Evolutionary conservation across 2,888 invertebrate species (phyloP), one percentile per base, ranked within the genome.

Genomic region (Melieria omissa): DNA sequence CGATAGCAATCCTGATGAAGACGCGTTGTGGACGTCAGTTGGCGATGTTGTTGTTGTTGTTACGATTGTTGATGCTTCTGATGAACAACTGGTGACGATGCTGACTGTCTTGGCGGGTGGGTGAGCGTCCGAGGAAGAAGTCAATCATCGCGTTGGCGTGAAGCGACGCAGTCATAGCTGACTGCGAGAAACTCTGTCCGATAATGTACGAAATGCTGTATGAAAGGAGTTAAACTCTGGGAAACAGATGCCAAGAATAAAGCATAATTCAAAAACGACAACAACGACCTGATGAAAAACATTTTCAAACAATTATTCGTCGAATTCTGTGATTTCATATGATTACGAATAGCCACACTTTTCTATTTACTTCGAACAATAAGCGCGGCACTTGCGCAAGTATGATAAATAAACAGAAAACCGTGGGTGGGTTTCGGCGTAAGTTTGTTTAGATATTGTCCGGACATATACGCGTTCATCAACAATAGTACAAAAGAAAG

Each of bases 401-500:
- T 16, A 44, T 42, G 55, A 44, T 64, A 64, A 64, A 64, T 64
- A 64, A 64, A 64, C 49, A 64, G 45, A 41, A 12, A 4, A 41
- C 12, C 5, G 2, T 16, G 44, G 64, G 29, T 41, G n/a, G n/a
- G n/a, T 4, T 4, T 0, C 29, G 29, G 29, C 29, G 29, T 29
- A 29, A 29, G 29, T 29, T 29, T 29, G 29, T 29, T 29, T 29
- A 29, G 29, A 29, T 29, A 16, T 16, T 16, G 16, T 16, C 16
- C 16, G 16, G 16, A 1, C 16, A 16, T 16, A 29, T 29, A 29
- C 29, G 2, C 29, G 29, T 29, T 29, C 29, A 29, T 29, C 29
- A 29, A 29, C 29, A 29, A 2, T 2, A 29, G 29, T 29, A 29
- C 29, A 29, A 29, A 29, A 29, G 29, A 29, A 29, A 29, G 29